Percentiles rank a stretch among this genome's conserved stretches.
Evolutionary conservation across 2,113 vertebrate genomes (phyloP).

Genomic region (Oreotragus oreotragus): DNA sequence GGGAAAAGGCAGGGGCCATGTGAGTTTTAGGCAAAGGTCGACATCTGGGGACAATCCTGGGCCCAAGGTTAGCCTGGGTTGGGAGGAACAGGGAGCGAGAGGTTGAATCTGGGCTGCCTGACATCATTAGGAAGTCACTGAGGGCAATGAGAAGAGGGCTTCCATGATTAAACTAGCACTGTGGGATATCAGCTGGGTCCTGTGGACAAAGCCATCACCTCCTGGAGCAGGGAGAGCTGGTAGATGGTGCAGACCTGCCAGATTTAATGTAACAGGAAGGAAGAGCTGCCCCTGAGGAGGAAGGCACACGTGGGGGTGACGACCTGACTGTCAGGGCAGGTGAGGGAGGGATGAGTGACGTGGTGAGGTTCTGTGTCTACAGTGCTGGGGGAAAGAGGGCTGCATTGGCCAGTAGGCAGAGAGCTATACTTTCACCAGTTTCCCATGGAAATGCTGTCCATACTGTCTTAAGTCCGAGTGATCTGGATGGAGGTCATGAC

Average conservation of each 20-base stretch:
- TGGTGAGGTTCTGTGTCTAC: background rate
- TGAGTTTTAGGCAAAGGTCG: background rate
- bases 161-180: background rate
- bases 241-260: background rate
- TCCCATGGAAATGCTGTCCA: background rate
- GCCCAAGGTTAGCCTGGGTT: background rate
- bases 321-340: background rate
- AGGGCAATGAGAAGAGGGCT: background rate
- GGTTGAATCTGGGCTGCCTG: background rate
- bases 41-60: rapidly evolving
- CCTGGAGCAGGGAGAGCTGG: background rate
- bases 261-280: background rate
- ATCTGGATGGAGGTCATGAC: background rate
- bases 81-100: background rate
- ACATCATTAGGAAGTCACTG: background rate
- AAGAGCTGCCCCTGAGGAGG: background rate
- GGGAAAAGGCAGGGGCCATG: background rate
- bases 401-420: background rate
- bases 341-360: background rate
- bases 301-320: background rate
- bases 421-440: no score
- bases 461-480: background rate
- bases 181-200: background rate
- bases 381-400: background rate
- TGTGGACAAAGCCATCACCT: rapidly evolving